These are phyloP conservation scores for Chelon auratus DNA, from an alignment of 2,797 vertebrate genomes.

Conservation along the genomic window DNA sequence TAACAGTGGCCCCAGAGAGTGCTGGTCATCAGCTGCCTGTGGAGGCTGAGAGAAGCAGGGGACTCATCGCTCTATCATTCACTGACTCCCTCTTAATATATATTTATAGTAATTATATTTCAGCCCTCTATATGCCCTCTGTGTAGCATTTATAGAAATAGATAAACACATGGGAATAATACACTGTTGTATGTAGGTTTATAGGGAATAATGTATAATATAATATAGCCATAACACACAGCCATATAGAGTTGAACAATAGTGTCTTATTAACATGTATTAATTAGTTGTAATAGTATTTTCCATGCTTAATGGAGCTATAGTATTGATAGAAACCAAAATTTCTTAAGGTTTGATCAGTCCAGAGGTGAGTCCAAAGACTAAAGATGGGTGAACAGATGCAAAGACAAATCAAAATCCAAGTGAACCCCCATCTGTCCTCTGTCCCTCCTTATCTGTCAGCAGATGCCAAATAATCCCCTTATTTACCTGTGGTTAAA, in stretches of 20 bases:
- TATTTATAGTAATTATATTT: conserved; percentile 9
- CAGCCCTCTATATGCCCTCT: neutral
- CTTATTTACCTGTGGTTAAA: conserved; percentile 88
- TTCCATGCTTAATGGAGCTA: neutral
- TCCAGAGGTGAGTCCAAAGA: conserved; percentile 42
- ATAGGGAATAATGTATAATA: too few species aligned
- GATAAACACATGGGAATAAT: neutral
- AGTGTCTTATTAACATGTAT: too few species aligned
- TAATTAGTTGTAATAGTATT: neutral
- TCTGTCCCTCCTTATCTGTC: conserved; percentile 52
- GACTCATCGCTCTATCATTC: conserved; percentile 52
- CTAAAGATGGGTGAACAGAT: conserved; percentile 82
- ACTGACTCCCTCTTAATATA: neutral
- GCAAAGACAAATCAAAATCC: conserved; percentile 46
- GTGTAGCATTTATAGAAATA: conserved; percentile 1
- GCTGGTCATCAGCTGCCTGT: conserved; percentile 65
- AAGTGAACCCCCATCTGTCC: conserved; percentile 42
- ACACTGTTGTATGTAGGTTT: too few species aligned
- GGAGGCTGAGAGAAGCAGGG: conserved; percentile 50
- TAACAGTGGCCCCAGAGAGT: conserved; percentile 61
- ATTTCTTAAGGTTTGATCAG: neutral
- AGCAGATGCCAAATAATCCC: conserved; percentile 72
- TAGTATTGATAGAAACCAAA: neutral
- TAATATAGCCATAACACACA: neutral
- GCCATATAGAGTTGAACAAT: too few species aligned